Conservation (phyloP, 2,113 vertebrate species). For the Cebidichthys violaceus region DNA sequence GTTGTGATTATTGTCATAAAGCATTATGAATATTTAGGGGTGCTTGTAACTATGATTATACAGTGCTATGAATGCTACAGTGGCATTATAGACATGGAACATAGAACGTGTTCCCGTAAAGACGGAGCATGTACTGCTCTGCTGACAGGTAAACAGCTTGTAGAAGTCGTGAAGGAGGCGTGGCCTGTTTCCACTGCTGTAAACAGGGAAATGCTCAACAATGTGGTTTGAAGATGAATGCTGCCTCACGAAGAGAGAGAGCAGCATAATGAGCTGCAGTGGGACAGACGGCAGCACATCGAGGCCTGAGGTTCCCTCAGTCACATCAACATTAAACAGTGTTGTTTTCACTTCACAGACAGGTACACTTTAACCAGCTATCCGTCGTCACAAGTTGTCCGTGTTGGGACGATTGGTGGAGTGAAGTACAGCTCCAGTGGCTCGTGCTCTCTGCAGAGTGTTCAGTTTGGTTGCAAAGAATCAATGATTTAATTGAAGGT, state of each 20-base stretch:
- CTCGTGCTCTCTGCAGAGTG: not conserved
- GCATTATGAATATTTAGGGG: not conserved
- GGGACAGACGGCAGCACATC: conserved; percentile 32
- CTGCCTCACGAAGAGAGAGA: not conserved
- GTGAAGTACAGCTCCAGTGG: not conserved
- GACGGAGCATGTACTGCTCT: no score
- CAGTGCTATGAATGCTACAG: no score
- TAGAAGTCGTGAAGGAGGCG: not conserved
- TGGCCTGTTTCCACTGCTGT: not conserved
- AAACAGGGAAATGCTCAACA: conserved; percentile 1
- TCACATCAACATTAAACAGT: conserved; percentile 25
- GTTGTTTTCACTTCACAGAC: not conserved
- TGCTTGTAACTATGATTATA: not conserved
- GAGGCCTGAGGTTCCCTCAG: not conserved
- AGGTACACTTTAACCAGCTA: not conserved
- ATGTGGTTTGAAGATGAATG: conserved; percentile 23
- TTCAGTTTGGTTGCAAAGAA: not conserved
- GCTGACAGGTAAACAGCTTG: not conserved
- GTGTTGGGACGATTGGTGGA: not conserved
- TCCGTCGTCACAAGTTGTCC: not conserved
- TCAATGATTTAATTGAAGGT: not conserved
- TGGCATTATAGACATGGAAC: not conserved
- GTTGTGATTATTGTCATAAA: not conserved
- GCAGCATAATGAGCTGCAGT: conserved; percentile 53
- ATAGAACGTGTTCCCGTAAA: no score